Percentiles rank a stretch among this genome's conserved stretches.
Evolutionary conservation across 2,888 invertebrate genomes (phyloP).

Genomic region (Calliopum simillimum): DNA sequence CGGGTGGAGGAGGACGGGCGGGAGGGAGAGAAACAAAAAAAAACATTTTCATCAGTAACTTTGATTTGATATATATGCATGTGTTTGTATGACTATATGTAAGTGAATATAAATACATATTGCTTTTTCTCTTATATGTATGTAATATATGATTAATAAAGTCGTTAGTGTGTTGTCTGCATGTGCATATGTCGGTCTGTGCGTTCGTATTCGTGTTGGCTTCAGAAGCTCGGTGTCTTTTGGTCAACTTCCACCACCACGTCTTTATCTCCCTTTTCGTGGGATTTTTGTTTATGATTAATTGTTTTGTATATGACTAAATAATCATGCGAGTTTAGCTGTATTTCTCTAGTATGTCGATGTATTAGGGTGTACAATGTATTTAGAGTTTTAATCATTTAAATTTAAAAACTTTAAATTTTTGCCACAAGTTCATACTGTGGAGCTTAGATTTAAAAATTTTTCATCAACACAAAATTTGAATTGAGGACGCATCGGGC

Average conservation of each 20-base stretch:
- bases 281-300: neutral
- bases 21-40: conserved; percentile 8
- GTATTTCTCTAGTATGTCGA: too few relatives aligned
- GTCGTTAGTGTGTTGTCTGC: conserved; percentile 1
- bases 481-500: too few relatives aligned
- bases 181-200: neutral
- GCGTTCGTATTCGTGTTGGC: neutral
- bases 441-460: too few relatives aligned
- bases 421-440: too few relatives aligned
- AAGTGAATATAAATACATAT: neutral
- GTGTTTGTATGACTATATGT: neutral
- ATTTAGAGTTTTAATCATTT: too few relatives aligned
- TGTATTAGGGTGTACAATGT: too few relatives aligned
- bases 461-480: too few relatives aligned
- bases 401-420: too few relatives aligned
- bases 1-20: too few relatives aligned
- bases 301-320: neutral
- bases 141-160: conserved; percentile 19
- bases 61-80: conserved; percentile 29
- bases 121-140: neutral
- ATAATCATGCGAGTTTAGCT: too few relatives aligned
- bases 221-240: too few relatives aligned
- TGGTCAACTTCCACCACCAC: too few relatives aligned
- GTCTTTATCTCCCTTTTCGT: neutral
- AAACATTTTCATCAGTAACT: conserved; percentile 15